Evolutionary conservation across 2,797 vertebrate genomes (phyloP).

Genomic region (Gorsachius magnificus): DNA sequence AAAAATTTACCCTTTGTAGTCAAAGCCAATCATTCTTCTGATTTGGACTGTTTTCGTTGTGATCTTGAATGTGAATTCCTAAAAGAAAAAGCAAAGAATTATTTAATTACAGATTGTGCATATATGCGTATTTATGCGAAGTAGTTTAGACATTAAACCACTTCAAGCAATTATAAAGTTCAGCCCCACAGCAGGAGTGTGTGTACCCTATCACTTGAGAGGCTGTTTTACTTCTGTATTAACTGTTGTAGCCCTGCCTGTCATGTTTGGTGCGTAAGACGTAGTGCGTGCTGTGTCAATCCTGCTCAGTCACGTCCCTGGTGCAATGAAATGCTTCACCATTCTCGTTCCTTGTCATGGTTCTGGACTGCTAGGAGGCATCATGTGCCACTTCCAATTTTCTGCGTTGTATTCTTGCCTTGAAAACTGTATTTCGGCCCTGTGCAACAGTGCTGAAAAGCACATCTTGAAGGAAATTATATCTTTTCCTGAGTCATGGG

Average conservation of each 20-base stretch:
- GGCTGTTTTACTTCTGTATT: background rate
- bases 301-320: background rate
- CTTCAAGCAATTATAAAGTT: background rate
- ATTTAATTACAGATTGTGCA: background rate
- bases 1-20: slow-evolving; percentile 34
- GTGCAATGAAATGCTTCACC: background rate
- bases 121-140: background rate
- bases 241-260: background rate
- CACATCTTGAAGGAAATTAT: background rate
- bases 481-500: background rate
- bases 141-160: background rate
- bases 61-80: background rate
- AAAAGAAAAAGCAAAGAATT: background rate
- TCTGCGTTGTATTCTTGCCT: background rate
- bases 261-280: background rate
- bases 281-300: background rate
- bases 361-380: background rate
- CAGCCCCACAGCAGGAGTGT: background rate
- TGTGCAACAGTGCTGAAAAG: background rate
- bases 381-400: background rate
- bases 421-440: background rate
- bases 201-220: background rate
- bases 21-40: slow-evolving; percentile 17
- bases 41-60: background rate
- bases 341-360: background rate